Evolutionary conservation across 2,797 vertebrate genomes (phyloP), one percentile per base, ranked within the genome.

Genomic region (Trachurus trachurus): DNA sequence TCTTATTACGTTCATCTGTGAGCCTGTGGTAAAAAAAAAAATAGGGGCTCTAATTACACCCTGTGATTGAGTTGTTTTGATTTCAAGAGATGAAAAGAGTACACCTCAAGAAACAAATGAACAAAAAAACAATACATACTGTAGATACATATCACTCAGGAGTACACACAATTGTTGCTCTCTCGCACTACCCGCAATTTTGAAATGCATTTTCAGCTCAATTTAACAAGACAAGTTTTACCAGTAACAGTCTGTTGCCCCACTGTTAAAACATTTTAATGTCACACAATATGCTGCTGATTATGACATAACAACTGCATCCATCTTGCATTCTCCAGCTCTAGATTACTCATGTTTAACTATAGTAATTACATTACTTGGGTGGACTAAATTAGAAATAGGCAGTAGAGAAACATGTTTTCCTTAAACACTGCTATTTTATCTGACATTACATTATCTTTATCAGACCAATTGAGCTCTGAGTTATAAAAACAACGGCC

Each of bases 201-300:
- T 0, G 59, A 45, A 77, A 62, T 57, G 42, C 3, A 80, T 80
- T 70, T 81, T 59, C 49, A 70, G 58, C 71, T 80, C 50, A 59
- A 64, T 80, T 77, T 70, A 66, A 49, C 65, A 65, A 63, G 58
- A 76, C 4, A 39, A 26, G 26, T 78, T 49, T 9, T 45, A 62
- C 4, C 42, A 60, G 39, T 16, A 50, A 40, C 78, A 57, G 26
- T 52, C 31, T 40, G 47, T 54, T 61, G 31, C 44, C 67, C 50
- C 56, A 19, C 52, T 45, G 37, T 65, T 67, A 72, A 40, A 71
- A 40, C 26, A 53, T 72, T 65, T 50, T 69, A 54, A 75, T 68
- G 31, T 67, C 67, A 60, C 42, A 66, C 49, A 66, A 76, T 44
- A 44, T 61, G 68, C 39, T 4, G 6, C 68, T 68, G 40, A 77